A percentile compares a stretch with the other conserved stretches of the same genome.
These are phyloP conservation scores for Pollenia amentaria DNA, from an alignment of 2,888 invertebrate genomes.

Conservation along the genomic window DNA sequence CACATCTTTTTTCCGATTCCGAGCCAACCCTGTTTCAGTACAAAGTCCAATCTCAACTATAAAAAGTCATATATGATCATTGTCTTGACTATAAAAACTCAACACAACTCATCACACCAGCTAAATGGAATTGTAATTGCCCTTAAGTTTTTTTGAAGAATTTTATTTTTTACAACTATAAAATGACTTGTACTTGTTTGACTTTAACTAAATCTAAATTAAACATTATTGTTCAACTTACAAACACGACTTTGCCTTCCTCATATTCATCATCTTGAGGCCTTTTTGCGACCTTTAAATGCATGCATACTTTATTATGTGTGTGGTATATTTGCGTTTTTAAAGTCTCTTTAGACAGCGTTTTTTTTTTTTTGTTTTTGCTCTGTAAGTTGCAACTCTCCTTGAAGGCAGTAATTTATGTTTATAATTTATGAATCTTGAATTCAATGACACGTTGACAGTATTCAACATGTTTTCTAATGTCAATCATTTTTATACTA, in stretches of 20 bases:
- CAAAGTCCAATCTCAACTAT: too few relatives aligned
- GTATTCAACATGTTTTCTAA: conserved; percentile 68
- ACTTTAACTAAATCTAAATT: conserved; percentile 1
- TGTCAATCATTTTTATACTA: conserved; percentile 55
- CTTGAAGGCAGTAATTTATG: conserved; percentile 69
- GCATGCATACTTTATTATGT: conserved; percentile 22
- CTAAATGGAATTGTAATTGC: conserved; percentile 31
- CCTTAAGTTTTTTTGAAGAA: background rate
- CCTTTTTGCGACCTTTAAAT: conserved; percentile 38
- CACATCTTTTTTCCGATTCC: too few relatives aligned
- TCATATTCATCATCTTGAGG: conserved; percentile 25
- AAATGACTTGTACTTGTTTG: conserved; percentile 25
- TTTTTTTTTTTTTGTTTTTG: conserved; percentile 10
- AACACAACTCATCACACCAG: too few relatives aligned
- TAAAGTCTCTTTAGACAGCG: background rate
- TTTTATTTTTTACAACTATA: conserved; percentile 1
- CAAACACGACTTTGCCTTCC: background rate
- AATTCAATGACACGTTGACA: conserved; percentile 71
- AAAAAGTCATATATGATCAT: background rate
- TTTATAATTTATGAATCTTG: conserved; percentile 70
- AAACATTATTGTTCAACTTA: background rate
- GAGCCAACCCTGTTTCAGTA: too few relatives aligned
- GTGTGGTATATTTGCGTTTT: conserved; percentile 45
- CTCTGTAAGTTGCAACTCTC: conserved; percentile 3
- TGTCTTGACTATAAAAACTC: background rate